Evolutionary conservation across 2,797 vertebrate genomes (phyloP).

Genomic region (Kryptolebias ocellatus): DNA sequence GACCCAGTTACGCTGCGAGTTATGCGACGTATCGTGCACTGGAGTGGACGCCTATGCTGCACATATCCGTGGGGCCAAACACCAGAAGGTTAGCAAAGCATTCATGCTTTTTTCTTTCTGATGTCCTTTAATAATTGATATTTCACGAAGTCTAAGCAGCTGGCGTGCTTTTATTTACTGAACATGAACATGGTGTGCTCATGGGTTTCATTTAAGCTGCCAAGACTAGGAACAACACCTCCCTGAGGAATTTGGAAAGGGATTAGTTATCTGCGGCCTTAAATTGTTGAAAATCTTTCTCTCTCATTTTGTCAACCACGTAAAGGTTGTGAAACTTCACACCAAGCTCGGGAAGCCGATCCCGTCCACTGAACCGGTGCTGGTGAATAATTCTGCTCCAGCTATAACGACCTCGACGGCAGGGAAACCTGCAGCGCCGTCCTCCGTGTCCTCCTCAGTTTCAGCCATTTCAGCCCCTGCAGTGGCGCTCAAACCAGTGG

Average conservation of each 20-base stretch:
- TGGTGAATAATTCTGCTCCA: slow-evolving; percentile 74
- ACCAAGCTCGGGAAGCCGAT: slow-evolving; percentile 89
- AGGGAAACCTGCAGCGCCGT: slow-evolving; percentile 56
- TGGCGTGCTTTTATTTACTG: slow-evolving; percentile 5
- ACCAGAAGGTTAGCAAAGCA: slow-evolving; percentile 78
- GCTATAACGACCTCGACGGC: slow-evolving; percentile 69
- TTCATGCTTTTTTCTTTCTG: background rate
- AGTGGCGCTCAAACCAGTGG: slow-evolving; percentile 44
- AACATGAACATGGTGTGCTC: slow-evolving; percentile 10
- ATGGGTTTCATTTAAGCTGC: slow-evolving; percentile 39
- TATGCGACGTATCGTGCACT: slow-evolving; percentile 85
- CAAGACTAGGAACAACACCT: slow-evolving; percentile 33
- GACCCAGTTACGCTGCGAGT: slow-evolving; percentile 82
- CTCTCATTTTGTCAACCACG: slow-evolving; percentile 42
- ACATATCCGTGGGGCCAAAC: slow-evolving; percentile 82
- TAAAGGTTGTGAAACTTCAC: slow-evolving; percentile 88
- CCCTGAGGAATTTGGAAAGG: slow-evolving; percentile 26
- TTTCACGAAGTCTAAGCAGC: slow-evolving; percentile 10
- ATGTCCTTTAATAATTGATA: background rate
- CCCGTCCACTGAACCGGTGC: slow-evolving; percentile 81
- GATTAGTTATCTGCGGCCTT: slow-evolving; percentile 40
- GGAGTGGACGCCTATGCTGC: slow-evolving; percentile 83
- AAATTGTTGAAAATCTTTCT: slow-evolving; percentile 26
- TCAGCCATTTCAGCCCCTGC: slow-evolving; percentile 42
- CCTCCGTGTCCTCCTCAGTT: slow-evolving; percentile 28